A percentile compares a stretch with the other conserved stretches of the same genome.
phyloP scores from a whole-genome alignment of 2,797 vertebrate genomes.

The Eulemur albifrons region DNA sequence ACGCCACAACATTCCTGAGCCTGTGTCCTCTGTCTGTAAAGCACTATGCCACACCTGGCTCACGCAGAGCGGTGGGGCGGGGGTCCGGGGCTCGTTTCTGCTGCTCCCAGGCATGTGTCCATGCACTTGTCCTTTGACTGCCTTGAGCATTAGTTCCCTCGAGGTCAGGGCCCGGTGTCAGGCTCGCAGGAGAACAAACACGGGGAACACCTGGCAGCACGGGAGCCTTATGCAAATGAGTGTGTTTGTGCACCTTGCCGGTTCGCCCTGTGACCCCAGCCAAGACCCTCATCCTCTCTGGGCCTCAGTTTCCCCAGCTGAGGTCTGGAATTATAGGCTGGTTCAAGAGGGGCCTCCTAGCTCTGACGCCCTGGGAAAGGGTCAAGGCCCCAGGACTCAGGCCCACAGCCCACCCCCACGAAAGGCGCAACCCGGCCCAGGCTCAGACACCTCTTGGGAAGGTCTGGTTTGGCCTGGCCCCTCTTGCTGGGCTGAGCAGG shows the following conservation, averaged over 20 bases:
- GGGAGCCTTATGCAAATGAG: accelerated
- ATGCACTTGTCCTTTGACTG: accelerated
- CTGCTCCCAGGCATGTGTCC: background rate
- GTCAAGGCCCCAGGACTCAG: background rate
- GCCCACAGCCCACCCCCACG: background rate
- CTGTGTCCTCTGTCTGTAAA: background rate
- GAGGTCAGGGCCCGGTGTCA: background rate
- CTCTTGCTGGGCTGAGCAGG: background rate
- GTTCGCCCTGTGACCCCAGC: background rate
- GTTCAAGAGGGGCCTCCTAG: background rate
- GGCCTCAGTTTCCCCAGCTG: background rate
- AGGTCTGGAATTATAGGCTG: background rate
- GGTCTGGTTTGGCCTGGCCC: background rate
- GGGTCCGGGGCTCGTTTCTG: background rate
- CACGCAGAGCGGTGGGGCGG: background rate
- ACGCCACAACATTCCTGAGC: background rate
- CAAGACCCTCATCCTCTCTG: background rate
- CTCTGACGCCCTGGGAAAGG: background rate
- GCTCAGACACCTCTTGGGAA: accelerated
- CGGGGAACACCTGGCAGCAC: accelerated
- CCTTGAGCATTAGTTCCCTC: accelerated
- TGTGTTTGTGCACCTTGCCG: accelerated
- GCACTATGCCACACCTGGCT: accelerated
- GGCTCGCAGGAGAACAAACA: background rate
- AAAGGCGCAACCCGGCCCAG: background rate